phyloP scores from a whole-genome alignment of 2,113 vertebrate genomes.

The Tichodroma muraria region DNA sequence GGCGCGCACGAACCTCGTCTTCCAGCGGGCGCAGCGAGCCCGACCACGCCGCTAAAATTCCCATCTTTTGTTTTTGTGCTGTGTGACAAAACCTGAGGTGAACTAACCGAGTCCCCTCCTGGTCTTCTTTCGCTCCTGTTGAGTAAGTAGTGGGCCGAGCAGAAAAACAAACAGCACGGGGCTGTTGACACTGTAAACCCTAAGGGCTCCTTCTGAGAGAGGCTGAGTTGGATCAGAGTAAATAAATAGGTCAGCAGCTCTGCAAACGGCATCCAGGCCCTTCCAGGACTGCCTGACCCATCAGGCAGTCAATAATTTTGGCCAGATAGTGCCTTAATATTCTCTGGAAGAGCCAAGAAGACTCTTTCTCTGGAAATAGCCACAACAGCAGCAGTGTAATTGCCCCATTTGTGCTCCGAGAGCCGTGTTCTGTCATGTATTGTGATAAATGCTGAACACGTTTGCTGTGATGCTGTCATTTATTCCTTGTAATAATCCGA shows the following conservation, averaged over 20 bases:
- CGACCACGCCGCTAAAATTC: neutral
- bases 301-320: neutral
- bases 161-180: neutral
- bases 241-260: slow-evolving; percentile 20
- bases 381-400: neutral
- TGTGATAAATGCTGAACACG: neutral
- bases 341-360: neutral
- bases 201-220: neutral
- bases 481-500: neutral
- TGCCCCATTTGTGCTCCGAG: neutral
- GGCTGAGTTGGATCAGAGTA: neutral
- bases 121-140: neutral
- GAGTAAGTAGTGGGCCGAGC: neutral
- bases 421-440: neutral
- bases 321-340: neutral
- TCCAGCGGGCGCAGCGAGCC: neutral
- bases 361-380: neutral
- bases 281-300: neutral
- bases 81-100: neutral
- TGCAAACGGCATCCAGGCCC: neutral
- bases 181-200: neutral
- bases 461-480: neutral
- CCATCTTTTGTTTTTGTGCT: neutral
- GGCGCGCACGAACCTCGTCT: neutral
- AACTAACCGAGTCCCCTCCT: neutral